These are phyloP conservation scores for Caenorhabditis drosophilae DNA, from an alignment of 2,888 invertebrate genomes.

Conservation along the genomic window DNA sequence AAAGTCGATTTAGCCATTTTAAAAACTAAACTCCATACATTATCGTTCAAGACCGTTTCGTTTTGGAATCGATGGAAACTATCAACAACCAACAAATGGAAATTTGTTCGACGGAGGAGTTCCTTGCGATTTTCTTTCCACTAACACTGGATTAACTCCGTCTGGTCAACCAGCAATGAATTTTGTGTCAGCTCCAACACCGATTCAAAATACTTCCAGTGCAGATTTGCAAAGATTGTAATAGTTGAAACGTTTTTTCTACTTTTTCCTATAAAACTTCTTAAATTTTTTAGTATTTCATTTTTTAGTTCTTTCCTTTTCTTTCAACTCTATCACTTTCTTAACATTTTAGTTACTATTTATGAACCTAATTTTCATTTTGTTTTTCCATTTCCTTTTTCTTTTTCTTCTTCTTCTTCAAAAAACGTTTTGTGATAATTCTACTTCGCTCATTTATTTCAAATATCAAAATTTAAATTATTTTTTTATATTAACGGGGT, in stretches of 20 bases:
- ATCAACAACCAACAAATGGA: background rate
- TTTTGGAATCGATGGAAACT: background rate
- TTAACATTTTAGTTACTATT: too few species aligned
- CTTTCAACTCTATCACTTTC: background rate
- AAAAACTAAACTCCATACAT: too few species aligned
- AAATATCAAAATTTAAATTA: too few species aligned
- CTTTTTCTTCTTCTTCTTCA: too few species aligned
- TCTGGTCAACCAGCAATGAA: slow-evolving; percentile 32
- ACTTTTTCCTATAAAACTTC: background rate
- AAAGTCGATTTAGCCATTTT: too few species aligned
- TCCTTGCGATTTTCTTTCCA: slow-evolving; percentile 27
- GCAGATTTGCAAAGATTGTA: slow-evolving; percentile 45
- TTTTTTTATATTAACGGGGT: too few species aligned
- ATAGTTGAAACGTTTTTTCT: background rate
- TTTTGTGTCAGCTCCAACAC: slow-evolving; percentile 46
- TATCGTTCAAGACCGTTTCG: background rate
- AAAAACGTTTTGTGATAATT: too few species aligned
- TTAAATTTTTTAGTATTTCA: background rate
- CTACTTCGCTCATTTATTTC: too few species aligned
- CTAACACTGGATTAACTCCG: slow-evolving; percentile 45
- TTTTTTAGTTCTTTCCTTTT: background rate
- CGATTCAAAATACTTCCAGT: slow-evolving; percentile 25
- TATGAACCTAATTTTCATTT: too few species aligned
- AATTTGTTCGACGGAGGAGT: background rate
- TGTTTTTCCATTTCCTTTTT: too few species aligned